Conservation (phyloP, 2,888 invertebrate species). For the Habrosyne pyritoides region DNA sequence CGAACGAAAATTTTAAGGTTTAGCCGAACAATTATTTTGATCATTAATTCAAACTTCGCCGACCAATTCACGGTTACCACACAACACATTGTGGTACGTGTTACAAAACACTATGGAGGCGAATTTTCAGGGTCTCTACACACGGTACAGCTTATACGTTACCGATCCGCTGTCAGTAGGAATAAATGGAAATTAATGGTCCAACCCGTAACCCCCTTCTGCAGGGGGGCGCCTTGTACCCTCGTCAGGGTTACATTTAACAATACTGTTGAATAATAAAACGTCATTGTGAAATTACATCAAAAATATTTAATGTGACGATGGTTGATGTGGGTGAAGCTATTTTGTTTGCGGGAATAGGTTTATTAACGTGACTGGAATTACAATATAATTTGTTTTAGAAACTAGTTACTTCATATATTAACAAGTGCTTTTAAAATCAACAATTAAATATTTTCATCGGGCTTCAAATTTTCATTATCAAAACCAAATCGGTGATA, state of each 20-base stretch:
- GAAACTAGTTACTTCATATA: no score
- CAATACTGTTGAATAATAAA: conserved; percentile 38
- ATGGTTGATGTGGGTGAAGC: conserved; percentile 12
- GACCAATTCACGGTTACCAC: conserved; percentile 15
- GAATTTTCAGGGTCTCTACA: conserved; percentile 41
- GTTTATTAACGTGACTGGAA: no score
- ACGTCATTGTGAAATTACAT: conserved; percentile 39
- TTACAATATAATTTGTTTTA: no score
- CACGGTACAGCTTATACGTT: conserved; percentile 25
- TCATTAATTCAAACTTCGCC: background rate
- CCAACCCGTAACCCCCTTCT: conserved; percentile 29
- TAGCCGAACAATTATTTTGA: background rate
- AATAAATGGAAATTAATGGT: conserved; percentile 71
- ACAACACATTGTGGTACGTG: conserved; percentile 12
- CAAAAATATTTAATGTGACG: conserved; percentile 22
- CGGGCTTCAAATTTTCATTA: no score
- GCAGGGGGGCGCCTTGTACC: conserved; percentile 18
- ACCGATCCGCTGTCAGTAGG: conserved; percentile 56
- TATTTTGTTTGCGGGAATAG: background rate
- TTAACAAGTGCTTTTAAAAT: no score
- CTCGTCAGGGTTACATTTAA: conserved; percentile 34
- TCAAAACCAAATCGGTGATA: no score
- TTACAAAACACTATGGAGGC: conserved; percentile 29
- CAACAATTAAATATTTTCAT: no score
- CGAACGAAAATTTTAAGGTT: background rate